Evolutionary conservation across 2,797 vertebrate genomes (phyloP), one percentile per base, ranked within the genome.

Genomic region (Chaetodon trifasciatus): DNA sequence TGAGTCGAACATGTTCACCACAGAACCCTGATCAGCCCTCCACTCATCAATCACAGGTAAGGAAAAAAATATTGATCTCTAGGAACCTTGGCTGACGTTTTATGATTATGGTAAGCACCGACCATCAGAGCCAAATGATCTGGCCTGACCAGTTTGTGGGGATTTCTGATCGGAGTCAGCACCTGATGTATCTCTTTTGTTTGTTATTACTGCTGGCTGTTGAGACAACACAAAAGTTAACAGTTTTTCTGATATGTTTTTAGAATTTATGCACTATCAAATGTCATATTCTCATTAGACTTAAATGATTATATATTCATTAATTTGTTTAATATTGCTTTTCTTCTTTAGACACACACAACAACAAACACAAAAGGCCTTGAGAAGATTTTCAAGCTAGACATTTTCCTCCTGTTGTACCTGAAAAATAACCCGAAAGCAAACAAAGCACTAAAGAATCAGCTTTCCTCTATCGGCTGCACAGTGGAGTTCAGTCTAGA

Each of bases 331-430:
- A 8, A 46, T 61, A 4, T 28, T 74, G 35, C 16, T 57, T 52
- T 60, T 39, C 4, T 69, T 55, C 44, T 67, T 72, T 23, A 88
- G 87, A 60, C 37, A 23, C n/a, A 17, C 15, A 52, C 23, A 15
- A 70, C 86, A 53, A 13, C 12, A 8, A 60, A 37, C 24, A 24
- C 69, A 72, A 85, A 92, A 83, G 0, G 47, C 71, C 78, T 87
- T 39, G 84, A 90, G 78, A 90, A 78, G 67, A 74, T 9, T 40
- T 87, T 78, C 63, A 21, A 1, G 1, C 0, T 84, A 0, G 89
- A 94, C 0, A 5, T 50, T 6, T 90, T 66, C 78, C 83, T 94
- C 17, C 28, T 93, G 32, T 65, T n/a, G n/a, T 94, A 80, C 73
- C 74, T 95, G 49, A 84, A 65, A 56, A 92, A 93, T 49, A 83